Percentiles rank a stretch among this genome's conserved stretches.
Conservation (phyloP, 1,140 invertebrate species). For the Drosophila watanabei region DNA sequence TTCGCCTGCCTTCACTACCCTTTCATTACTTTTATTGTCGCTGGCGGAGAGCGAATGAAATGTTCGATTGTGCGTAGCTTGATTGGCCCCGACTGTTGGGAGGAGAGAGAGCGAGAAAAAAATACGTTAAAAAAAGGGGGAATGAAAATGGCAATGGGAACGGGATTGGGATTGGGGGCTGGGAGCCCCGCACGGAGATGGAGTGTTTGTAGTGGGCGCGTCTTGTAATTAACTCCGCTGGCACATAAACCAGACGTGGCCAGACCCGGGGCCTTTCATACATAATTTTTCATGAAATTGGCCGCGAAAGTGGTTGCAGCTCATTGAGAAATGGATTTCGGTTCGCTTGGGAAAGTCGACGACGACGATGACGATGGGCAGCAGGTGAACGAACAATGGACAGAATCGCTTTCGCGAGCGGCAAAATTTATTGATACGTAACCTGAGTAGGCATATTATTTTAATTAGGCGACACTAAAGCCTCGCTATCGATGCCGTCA, state of each 20-base stretch:
- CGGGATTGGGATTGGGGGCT: not conserved
- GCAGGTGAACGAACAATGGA: conserved; percentile 57
- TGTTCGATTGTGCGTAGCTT: conserved; percentile 77
- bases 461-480: conserved; percentile 78
- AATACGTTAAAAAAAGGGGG: conserved; percentile 5
- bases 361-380: not conserved
- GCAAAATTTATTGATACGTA: conserved; percentile 72
- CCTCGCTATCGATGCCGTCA: conserved; percentile 71
- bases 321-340: conserved; percentile 33
- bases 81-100: conserved; percentile 64
- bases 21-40: conserved; percentile 67
- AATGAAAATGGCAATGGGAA: conserved; percentile 2
- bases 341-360: conserved; percentile 51
- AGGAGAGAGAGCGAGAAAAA: not conserved
- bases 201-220: conserved; percentile 72
- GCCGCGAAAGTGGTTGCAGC: conserved; percentile 67
- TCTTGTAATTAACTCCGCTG: conserved; percentile 76
- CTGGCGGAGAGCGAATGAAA: conserved; percentile 52
- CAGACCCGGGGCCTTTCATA: conserved; percentile 49
- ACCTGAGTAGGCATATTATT: conserved; percentile 81
- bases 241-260: conserved; percentile 60
- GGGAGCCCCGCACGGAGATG: conserved; percentile 7
- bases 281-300: conserved; percentile 68
- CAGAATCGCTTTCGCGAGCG: conserved; percentile 43
- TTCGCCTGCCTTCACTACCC: not conserved